phyloP scores from a whole-genome alignment of 53 echinoderm and acorn worm species.

The Patiria pectinifera region DNA sequence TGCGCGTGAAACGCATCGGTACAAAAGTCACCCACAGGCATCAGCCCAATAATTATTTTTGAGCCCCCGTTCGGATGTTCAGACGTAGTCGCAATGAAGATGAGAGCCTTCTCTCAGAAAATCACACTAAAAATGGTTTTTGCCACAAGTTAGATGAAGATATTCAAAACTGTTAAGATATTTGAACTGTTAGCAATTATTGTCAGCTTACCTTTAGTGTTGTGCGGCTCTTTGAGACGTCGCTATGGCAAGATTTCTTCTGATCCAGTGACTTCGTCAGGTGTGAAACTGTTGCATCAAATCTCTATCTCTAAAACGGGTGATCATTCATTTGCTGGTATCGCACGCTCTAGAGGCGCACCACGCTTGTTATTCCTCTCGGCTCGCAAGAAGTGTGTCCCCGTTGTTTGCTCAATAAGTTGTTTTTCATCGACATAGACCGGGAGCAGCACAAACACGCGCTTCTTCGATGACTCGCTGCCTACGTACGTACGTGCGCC shows the following conservation, averaged over 20 bases:
- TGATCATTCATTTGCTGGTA: neutral
- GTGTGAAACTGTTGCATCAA: neutral
- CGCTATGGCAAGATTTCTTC: neutral
- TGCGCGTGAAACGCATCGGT: too few species aligned
- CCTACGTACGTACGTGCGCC: neutral
- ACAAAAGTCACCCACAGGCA: too few species aligned
- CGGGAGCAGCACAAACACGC: neutral
- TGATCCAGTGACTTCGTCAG: neutral
- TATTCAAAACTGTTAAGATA: too few species aligned
- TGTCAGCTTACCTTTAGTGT: neutral
- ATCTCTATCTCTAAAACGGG: neutral
- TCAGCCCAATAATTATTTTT: too few species aligned
- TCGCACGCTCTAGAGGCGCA: neutral
- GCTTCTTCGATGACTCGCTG: neutral
- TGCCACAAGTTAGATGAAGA: too few species aligned
- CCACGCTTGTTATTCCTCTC: neutral
- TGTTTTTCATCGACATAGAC: slow-evolving; percentile 11
- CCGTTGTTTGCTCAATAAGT: neutral
- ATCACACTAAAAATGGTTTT: too few species aligned
- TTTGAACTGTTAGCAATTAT: too few species aligned
- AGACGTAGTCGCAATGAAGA: too few species aligned
- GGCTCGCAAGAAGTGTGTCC: neutral
- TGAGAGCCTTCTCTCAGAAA: too few species aligned
- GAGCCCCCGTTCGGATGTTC: too few species aligned
- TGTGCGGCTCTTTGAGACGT: neutral